Evolutionary conservation across 2,797 vertebrate species (phyloP).

Genomic region (Gila robusta): DNA sequence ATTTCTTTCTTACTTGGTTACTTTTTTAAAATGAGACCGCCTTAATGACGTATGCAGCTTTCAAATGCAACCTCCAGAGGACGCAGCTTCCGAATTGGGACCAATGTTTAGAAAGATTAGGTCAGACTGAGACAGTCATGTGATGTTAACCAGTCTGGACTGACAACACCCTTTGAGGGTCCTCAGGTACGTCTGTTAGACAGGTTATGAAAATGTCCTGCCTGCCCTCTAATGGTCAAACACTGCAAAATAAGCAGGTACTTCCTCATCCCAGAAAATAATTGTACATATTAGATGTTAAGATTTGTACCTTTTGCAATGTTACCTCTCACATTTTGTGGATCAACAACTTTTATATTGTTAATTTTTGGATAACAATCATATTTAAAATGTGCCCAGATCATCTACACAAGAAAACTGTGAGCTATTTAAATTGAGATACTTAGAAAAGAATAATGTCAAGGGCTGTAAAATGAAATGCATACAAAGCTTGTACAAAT

Average conservation of each 20-base stretch:
- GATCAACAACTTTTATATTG: background rate
- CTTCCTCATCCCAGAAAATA: background rate
- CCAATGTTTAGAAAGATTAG: slow-evolving; percentile 58
- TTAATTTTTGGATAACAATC: background rate
- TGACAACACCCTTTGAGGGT: slow-evolving; percentile 40
- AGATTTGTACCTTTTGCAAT: background rate
- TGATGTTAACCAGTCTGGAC: slow-evolving; percentile 67
- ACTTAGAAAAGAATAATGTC: background rate
- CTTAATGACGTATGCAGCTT: too few species aligned
- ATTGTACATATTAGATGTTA: background rate
- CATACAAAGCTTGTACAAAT: slow-evolving; percentile 10
- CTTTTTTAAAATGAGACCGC: too few species aligned
- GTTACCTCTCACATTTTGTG: background rate
- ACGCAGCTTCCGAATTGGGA: too few species aligned
- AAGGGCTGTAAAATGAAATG: background rate
- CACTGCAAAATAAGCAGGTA: background rate
- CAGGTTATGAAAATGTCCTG: slow-evolving; percentile 17
- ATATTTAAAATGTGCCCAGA: background rate
- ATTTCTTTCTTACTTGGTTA: too few species aligned
- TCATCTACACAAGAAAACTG: background rate
- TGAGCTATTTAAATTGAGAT: background rate
- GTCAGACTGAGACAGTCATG: slow-evolving; percentile 68
- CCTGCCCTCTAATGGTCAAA: slow-evolving; percentile 47
- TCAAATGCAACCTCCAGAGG: too few species aligned
- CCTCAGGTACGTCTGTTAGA: background rate